Evolutionary conservation across 2,888 invertebrate genomes (phyloP), one percentile per base, ranked within the genome.

Genomic region (Siphonodentalium dalli): DNA sequence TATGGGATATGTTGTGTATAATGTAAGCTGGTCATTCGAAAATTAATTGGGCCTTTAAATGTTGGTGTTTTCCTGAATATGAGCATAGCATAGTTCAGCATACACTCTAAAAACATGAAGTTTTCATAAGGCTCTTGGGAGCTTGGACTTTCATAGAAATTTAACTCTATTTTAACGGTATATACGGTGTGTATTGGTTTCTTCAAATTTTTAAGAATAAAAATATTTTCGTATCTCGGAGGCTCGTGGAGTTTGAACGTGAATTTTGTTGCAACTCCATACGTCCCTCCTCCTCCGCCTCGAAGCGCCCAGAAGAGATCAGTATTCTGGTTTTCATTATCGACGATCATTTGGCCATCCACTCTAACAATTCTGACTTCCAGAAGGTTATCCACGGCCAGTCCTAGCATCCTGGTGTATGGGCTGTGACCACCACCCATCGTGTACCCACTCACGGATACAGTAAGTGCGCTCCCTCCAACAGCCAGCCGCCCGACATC

Each of bases 281-380:
- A 64, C 2, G 62, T 58, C 20, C 63, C 61, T 9, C 60, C 66
- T 5, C 62, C 66, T 0, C 66, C 66, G 23, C 66, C 62, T 27
- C 63, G 40, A 13, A 65, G 20, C 35, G 65, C 65, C 66, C 66
- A 66, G 54, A 66, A 65, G 20, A 66, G 48, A 21, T 61, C 58
- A 8, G 53, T 43, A 42, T 63, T 54, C 23, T 40, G 9, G 31
- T 18, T 43, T 2, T 13, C 7, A 9, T 27, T 41, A 9, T 27
- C 15, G 15, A n/a, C n/a, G n/a, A n/a, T n/a, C n/a, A n/a, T n/a
- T n/a, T 20, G 18, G 3, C 61, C 61, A 26, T 65, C 56, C 18
- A 48, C 54, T n/a, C 47, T 48, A 5, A 68, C 54, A n/a, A 68
- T 41, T 7, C 46, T 47, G 4, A 58, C 56, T 46, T 61, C 61